These are phyloP conservation scores for Anodontia alba DNA, from an alignment of 2,888 invertebrate genomes.

Conservation along the genomic window DNA sequence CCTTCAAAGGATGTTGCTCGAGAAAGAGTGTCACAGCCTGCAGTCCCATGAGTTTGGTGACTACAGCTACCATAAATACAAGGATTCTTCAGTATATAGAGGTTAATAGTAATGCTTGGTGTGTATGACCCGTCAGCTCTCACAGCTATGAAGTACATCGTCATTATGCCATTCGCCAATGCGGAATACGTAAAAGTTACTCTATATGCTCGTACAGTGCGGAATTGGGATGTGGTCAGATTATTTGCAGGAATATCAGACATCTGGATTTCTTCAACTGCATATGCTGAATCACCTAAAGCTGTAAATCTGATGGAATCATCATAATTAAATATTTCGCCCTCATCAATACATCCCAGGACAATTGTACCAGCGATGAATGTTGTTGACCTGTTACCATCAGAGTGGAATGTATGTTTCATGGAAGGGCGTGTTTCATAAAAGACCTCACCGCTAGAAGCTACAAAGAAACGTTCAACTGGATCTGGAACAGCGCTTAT, in stretches of 20 bases:
- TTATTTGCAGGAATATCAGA: slow-evolving; percentile 25
- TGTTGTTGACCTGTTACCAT: slow-evolving; percentile 32
- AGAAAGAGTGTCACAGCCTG: slow-evolving; percentile 41
- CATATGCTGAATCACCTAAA: slow-evolving; percentile 38
- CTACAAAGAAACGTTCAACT: slow-evolving; percentile 42
- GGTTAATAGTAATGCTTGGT: slow-evolving; percentile 39
- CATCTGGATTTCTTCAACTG: not conserved
- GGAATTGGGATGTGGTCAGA: slow-evolving; percentile 15
- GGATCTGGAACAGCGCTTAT: slow-evolving; percentile 28
- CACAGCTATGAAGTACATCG: slow-evolving; percentile 39
- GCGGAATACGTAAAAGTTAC: slow-evolving; percentile 30
- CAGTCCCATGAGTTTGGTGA: not conserved
- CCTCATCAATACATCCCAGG: slow-evolving; percentile 40
- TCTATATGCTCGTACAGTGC: slow-evolving; percentile 38
- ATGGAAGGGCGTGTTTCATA: slow-evolving; percentile 35
- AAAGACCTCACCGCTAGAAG: slow-evolving; percentile 28
- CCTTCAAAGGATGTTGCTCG: slow-evolving; percentile 54
- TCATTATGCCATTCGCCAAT: slow-evolving; percentile 40
- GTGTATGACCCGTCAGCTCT: slow-evolving; percentile 27
- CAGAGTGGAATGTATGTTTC: slow-evolving; percentile 15
- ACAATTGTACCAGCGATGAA: slow-evolving; percentile 39
- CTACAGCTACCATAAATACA: slow-evolving; percentile 61
- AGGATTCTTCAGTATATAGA: slow-evolving; percentile 45
- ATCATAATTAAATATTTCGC: slow-evolving; percentile 28
- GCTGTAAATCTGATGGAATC: not conserved